Percentiles rank a stretch among this genome's conserved stretches.
phyloP scores from a whole-genome alignment of 2,797 vertebrate genomes.

The Trematomus bernacchii region DNA sequence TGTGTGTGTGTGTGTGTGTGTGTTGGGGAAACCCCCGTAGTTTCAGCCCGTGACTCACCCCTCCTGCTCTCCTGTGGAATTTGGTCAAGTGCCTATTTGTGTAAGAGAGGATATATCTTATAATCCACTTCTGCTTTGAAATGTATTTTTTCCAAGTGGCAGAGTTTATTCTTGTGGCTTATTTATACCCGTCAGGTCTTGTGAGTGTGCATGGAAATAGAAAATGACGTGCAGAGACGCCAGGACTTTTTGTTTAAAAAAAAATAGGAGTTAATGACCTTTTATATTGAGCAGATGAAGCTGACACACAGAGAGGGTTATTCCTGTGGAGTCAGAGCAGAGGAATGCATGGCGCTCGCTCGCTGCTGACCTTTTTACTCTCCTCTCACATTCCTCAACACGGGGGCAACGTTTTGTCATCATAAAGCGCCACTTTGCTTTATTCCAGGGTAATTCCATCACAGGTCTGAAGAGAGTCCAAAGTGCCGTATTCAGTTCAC shows the following conservation, averaged over 20 bases:
- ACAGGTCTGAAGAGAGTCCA: constrained; percentile 23
- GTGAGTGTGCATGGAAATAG: constrained; percentile 73
- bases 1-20: too few relatives aligned
- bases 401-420: constrained; percentile 70
- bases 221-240: constrained; percentile 49
- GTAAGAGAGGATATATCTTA: constrained; percentile 57
- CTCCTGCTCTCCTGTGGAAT: constrained; percentile 82
- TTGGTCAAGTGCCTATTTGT: constrained; percentile 77
- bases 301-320: constrained; percentile 49
- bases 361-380: constrained; percentile 71
- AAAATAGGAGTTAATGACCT: constrained; percentile 8
- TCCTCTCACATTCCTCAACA: constrained; percentile 74
- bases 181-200: constrained; percentile 66
- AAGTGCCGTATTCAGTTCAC: too few relatives aligned
- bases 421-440: constrained; percentile 59
- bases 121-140: constrained; percentile 77
- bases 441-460: constrained; percentile 74
- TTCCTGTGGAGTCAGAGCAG: constrained; percentile 70
- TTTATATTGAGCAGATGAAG: constrained; percentile 17
- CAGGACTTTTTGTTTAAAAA: background rate
- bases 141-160: constrained; percentile 34
- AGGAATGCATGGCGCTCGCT: constrained; percentile 67
- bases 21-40: constrained; percentile 78
- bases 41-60: constrained; percentile 80
- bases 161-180: constrained; percentile 40